phyloP scores from a whole-genome alignment of 2,113 vertebrate genomes.

The Vicugna pacos region DNA sequence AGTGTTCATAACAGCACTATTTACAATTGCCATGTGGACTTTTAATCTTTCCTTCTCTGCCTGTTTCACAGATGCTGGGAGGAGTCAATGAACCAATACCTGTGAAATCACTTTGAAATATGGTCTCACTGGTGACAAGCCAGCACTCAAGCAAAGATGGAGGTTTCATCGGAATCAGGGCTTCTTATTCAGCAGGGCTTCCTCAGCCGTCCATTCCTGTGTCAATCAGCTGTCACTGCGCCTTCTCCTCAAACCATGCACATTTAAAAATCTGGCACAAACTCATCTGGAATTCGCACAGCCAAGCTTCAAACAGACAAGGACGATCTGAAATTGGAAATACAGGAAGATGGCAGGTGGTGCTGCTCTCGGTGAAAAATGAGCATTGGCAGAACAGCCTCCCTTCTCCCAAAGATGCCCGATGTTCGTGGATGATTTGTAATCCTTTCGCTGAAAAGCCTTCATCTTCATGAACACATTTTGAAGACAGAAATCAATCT shows the following conservation, averaged over 20 bases:
- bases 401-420: constrained; percentile 44
- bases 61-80: background rate
- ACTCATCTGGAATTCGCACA: constrained; percentile 55
- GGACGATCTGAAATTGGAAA: constrained; percentile 33
- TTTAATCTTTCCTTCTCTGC: background rate
- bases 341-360: constrained; percentile 50
- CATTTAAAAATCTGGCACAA: constrained; percentile 26
- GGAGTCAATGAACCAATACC: constrained; percentile 18
- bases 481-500: constrained; percentile 81
- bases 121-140: background rate
- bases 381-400: constrained; percentile 22
- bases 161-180: background rate
- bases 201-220: background rate
- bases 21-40: background rate
- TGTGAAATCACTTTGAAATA: constrained; percentile 73
- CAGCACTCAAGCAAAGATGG: background rate
- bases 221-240: constrained; percentile 56
- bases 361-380: constrained; percentile 67
- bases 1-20: no score
- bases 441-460: constrained; percentile 63
- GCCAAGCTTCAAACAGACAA: constrained; percentile 57
- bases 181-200: constrained; percentile 17
- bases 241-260: constrained; percentile 8
- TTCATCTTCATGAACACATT: constrained; percentile 71
- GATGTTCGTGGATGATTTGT: constrained; percentile 71